Base-by-base conservation (phyloP, 2,888 invertebrate genomes). In the Gandaritis pyraliata region DNA sequence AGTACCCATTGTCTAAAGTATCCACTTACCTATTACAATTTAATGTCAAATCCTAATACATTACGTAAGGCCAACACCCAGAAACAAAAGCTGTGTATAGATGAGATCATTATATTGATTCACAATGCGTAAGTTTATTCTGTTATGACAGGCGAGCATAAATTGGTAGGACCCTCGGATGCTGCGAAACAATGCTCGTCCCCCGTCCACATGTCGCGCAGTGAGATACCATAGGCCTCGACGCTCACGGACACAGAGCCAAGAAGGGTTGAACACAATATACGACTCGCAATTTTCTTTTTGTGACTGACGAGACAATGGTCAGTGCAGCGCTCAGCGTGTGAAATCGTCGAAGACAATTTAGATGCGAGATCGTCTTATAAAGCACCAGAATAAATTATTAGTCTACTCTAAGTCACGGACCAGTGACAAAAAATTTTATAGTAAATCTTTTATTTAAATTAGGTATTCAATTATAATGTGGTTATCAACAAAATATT, bases 111-210 rank as follows among this genome's bases (percentile, higher is more conserved):
- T 88, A 80, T 90, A 90, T 90, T 86, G 89, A 88, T 87, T 88
- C 90, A 91, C 90, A 89, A 90, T 86, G 90, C 90, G 89, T 91
- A 86, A 90, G 88, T 86, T 87, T 85, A 88, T 90, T 88, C 78
- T 92, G 89, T 92, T 92, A 88, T 91, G 92, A 92, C 92, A 91
- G 88, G 88, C 86, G 82, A 84, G 88, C 87, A 88, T 90, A 90
- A 90, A 90, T 90, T 90, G 71, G 82, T 85, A 82, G 86, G 86
- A 86, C 86, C 87, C 88, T 87, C 74, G 86, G 92, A 91, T 87
- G 89, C 92, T 91, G 91, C 82, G 78, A 86, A 83, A 90, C 90
- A 90, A 91, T 87, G 80, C 78, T 73, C 78, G 72, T 82, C 85
- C 85, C 87, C 85, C 85, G 84, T 80, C 82, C 78, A 71, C 62